Conservation (phyloP, 2,888 invertebrate genomes). For the Andrena chrysosceles region DNA sequence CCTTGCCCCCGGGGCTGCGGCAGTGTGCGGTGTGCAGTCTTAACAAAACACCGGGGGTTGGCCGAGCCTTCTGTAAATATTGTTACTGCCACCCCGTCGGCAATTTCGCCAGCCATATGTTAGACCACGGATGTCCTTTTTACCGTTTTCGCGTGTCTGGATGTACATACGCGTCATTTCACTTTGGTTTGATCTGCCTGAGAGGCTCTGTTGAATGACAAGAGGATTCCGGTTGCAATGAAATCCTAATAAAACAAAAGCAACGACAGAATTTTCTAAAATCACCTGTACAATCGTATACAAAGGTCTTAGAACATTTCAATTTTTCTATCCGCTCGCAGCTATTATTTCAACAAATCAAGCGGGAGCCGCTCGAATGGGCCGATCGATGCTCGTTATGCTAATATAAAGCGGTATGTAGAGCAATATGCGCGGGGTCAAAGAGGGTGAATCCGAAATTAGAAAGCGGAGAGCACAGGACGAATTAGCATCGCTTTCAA, state of each 20-base stretch:
- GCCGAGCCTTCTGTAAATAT: slow-evolving; percentile 83
- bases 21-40: slow-evolving; percentile 79
- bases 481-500: slow-evolving; percentile 80
- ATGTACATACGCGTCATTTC: slow-evolving; percentile 6
- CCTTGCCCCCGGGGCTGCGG: slow-evolving; percentile 76
- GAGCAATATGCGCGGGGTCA: slow-evolving; percentile 67
- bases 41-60: slow-evolving; percentile 83
- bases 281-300: background rate
- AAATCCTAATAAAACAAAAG: background rate
- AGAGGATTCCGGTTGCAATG: background rate
- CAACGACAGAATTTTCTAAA: background rate
- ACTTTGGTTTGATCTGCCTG: slow-evolving; percentile 15
- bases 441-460: slow-evolving; percentile 74
- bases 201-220: background rate
- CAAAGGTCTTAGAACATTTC: background rate
- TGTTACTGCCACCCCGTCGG: slow-evolving; percentile 83
- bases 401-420: slow-evolving; percentile 67
- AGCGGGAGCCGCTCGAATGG: slow-evolving; percentile 2
- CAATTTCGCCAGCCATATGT: slow-evolving; percentile 84
- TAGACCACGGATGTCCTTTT: slow-evolving; percentile 78
- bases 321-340: background rate
- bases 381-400: slow-evolving; percentile 56
- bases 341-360: slow-evolving; percentile 23
- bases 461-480: slow-evolving; percentile 69
- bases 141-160: slow-evolving; percentile 55